Evolutionary conservation across 1,140 invertebrate genomes (phyloP), one percentile per base, ranked within the genome.

Genomic region (Thaumatotibia leucotreta): DNA sequence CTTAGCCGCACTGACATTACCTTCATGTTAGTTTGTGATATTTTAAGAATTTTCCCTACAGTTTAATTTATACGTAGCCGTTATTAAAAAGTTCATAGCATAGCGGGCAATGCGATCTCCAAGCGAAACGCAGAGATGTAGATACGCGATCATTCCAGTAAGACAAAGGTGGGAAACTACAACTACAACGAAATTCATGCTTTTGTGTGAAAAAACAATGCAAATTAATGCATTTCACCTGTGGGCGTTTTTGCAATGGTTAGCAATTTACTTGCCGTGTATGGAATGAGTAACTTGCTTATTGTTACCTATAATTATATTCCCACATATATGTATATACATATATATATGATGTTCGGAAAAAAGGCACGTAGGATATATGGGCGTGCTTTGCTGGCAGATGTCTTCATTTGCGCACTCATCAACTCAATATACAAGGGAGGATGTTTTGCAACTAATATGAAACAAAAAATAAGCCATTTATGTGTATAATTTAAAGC

Each of bases 101-200:
- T 52, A 58, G 52, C 52, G 52, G 24, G 23, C 52, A 58, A 11
- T 58, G 52, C 2, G 24, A 29, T 58, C 52, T 6, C 52, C 1
- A 58, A 20, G 50, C 50, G 49, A 50, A 23, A 50, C 63, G 50
- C n/a, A 54, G 17, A 29, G 29, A 63, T 50, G 2, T 10, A 65
- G 68, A 74, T 73, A 72, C 68, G 22, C 11, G 11, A 66, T 61
- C 72, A 75, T 71, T 75, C 67, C 70, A 74, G 75, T 73, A 77
- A 76, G 66, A 87, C 82, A 87, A 87, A 85, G 65, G 82, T 87
- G 84, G 77, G 84, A 85, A 83, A 71, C 71, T 66, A 65, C 69
- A 69, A 64, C 77, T 67, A 76, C 73, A 82, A 82, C 74, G 79
- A 83, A 83, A 85, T 82, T 81, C 73, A 77, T 68, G 75, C 67